These are phyloP conservation scores for Neopelma chrysocephalum DNA, from an alignment of 2,797 vertebrate genomes.

Conservation along the genomic window DNA sequence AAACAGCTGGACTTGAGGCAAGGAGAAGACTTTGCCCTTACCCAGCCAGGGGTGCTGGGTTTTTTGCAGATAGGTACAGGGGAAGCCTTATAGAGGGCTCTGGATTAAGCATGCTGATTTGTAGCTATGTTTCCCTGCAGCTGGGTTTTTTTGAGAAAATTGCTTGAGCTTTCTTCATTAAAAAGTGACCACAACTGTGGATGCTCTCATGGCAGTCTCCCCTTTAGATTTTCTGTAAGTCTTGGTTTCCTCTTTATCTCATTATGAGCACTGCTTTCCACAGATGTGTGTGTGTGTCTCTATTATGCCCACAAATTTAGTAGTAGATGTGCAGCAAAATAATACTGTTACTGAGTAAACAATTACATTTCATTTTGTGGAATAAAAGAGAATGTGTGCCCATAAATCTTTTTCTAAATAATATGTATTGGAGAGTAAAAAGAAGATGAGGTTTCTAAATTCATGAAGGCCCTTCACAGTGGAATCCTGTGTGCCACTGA, in stretches of 20 bases:
- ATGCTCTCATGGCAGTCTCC: background rate
- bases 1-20: background rate
- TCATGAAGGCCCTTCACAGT: background rate
- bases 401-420: constrained; percentile 37
- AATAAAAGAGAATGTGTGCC: constrained; percentile 17
- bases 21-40: background rate
- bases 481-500: constrained; percentile 25
- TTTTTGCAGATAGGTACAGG: background rate
- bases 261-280: background rate
- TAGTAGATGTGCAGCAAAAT: background rate
- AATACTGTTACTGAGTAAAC: constrained; percentile 22
- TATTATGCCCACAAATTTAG: background rate
- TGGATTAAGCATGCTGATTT: background rate
- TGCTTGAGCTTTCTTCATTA: background rate
- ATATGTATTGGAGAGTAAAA: background rate
- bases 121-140: background rate
- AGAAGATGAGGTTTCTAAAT: constrained; percentile 36
- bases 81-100: background rate
- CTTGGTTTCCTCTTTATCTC: background rate
- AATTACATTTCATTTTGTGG: constrained; percentile 41
- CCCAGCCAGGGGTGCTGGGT: background rate
- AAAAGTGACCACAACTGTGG: background rate
- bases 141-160: background rate
- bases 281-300: background rate
- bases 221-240: background rate